Evolutionary conservation across 1,140 invertebrate genomes (phyloP), one percentile per base, ranked within the genome.

Genomic region (Calliopsis andreniformis): DNA sequence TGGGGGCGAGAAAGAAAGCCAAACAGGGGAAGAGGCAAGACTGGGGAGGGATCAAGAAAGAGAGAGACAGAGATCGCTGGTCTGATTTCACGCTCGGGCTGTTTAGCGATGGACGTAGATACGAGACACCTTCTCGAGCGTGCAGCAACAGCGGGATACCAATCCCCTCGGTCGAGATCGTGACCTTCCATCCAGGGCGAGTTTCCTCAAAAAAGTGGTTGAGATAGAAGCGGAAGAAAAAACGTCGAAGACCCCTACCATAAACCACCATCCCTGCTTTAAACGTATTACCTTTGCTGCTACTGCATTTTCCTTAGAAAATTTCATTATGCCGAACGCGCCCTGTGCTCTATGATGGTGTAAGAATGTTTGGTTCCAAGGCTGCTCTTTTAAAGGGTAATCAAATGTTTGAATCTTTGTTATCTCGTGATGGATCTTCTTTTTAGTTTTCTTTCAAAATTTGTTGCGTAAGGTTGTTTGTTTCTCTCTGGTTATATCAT

Each of bases 61-160:
- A 83, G 78, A 81, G 81, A 82, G 76, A 79, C 56, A 71, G 63
- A 85, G 85, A 87, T 87, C 76, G 73, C 84, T 87, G 87, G 86
- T 89, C 86, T 87, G 87, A 89, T 89, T 89, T 89, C 89, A 89
- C 87, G 89, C 86, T 89, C 86, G 88, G 84, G 86, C 86, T 89
- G 88, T 80, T 88, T 88, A 89, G 88, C 86, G 88, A 89, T 89
- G 88, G 87, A 88, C 85, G 79, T 85, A 87, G 87, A 89, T 88
- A 89, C 84, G 84, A 87, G 83, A 90, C 87, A 90, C 89, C 89
- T 89, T 83, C 76, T 79, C 68, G 84, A 85, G 84, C 83, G 85
- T 85, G 80, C 77, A 81, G 76, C 63, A 75, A 83, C 87, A 85
- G 86, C 84, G 81, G 79, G 85, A 83, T 83, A 81, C 83, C 83